Evolutionary conservation across 1,140 invertebrate genomes (phyloP).

Genomic region (Eubasilissa regina): DNA sequence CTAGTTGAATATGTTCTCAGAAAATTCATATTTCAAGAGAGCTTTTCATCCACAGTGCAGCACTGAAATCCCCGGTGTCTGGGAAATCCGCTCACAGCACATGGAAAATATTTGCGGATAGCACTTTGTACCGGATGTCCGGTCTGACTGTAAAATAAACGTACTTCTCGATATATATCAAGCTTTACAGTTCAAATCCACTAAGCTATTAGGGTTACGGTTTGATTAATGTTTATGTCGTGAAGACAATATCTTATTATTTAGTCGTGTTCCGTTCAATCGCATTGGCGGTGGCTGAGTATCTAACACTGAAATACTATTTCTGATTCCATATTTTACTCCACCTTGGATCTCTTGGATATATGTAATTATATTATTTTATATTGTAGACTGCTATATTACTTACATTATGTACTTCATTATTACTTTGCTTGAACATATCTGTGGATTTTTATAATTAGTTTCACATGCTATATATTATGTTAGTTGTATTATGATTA

Average conservation of each 20-base stretch:
- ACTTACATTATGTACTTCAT: no score
- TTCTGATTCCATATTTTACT: not conserved
- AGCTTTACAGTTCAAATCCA: slow-evolving; percentile 39
- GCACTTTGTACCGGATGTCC: slow-evolving; percentile 54
- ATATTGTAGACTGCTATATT: no score
- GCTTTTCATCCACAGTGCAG: not conserved
- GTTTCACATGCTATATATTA: no score
- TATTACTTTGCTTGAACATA: no score
- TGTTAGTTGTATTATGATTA: no score
- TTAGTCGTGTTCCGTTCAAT: not conserved
- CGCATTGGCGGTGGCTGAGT: not conserved
- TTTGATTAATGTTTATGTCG: slow-evolving; percentile 15
- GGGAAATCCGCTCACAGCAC: slow-evolving; percentile 37
- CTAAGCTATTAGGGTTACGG: slow-evolving; percentile 6
- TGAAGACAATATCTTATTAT: slow-evolving; percentile 22
- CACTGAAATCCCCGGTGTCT: not conserved
- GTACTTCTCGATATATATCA: slow-evolving; percentile 43
- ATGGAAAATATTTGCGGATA: slow-evolving; percentile 56
- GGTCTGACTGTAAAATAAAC: slow-evolving; percentile 51
- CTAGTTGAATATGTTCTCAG: no score
- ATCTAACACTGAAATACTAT: slow-evolving; percentile 15
- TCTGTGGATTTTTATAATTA: no score
- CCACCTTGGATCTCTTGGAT: not conserved
- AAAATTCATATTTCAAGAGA: slow-evolving; percentile 5
- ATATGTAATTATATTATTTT: no score